Percentiles rank a stretch among this genome's conserved stretches.
These are phyloP conservation scores for Anguilla megastoma DNA, from an alignment of 2,797 vertebrate genomes.

Conservation along the genomic window DNA sequence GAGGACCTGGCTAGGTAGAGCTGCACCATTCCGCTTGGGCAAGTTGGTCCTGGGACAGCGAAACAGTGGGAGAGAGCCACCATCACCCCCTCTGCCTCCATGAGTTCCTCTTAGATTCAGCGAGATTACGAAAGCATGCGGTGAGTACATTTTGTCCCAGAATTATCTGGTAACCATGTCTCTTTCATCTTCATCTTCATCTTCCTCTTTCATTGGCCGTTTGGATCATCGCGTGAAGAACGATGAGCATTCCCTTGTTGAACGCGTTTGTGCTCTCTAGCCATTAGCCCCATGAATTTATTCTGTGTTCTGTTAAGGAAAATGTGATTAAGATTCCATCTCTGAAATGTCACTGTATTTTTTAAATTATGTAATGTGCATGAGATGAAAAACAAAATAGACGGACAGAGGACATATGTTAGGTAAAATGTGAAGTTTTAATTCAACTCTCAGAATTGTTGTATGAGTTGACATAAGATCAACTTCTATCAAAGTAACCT, in stretches of 20 bases:
- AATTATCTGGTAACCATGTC: neutral
- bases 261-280: neutral
- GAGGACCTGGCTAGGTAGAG: conserved; percentile 26
- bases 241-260: neutral
- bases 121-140: conserved; percentile 59
- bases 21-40: conserved; percentile 40
- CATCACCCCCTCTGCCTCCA: conserved; percentile 32
- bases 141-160: conserved; percentile 56
- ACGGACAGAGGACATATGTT: neutral
- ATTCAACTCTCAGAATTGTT: neutral
- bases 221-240: neutral
- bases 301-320: neutral
- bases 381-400: neutral
- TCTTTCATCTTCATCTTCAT: neutral
- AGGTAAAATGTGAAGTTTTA: neutral
- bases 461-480: too few species aligned
- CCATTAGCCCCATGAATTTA: neutral
- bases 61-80: conserved; percentile 32
- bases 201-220: neutral
- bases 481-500: too few species aligned
- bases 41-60: conserved; percentile 30
- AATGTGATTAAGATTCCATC: neutral
- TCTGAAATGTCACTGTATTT: neutral
- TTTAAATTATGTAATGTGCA: neutral
- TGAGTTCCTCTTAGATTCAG: conserved; percentile 37